These are phyloP conservation scores for Daphoenositta chrysoptera DNA, from an alignment of 2,113 vertebrate genomes.

Conservation along the genomic window DNA sequence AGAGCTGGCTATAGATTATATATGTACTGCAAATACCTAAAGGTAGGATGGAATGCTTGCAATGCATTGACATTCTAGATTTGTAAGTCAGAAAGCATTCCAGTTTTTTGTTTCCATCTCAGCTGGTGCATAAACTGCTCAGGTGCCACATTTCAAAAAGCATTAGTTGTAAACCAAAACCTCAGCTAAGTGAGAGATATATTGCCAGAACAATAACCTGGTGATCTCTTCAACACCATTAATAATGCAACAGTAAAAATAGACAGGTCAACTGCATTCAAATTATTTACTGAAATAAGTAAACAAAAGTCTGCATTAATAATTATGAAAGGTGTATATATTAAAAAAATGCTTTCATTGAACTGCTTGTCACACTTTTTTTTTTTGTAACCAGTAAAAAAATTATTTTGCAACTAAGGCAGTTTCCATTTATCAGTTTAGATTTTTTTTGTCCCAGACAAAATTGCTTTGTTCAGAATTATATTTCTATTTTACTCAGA, in stretches of 20 bases:
- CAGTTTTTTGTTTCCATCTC: neutral
- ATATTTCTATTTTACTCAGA: neutral
- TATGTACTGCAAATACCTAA: neutral
- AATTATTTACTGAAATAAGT: slow-evolving; percentile 48
- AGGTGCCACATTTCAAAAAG: neutral
- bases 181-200: neutral
- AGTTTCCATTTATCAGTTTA: neutral
- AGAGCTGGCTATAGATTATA: neutral
- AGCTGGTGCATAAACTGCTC: neutral
- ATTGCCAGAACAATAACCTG: slow-evolving; percentile 7
- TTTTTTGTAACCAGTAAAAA: neutral
- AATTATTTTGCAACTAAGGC: neutral
- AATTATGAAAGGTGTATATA: slow-evolving; percentile 1
- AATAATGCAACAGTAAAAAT: slow-evolving; percentile 38
- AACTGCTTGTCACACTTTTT: neutral
- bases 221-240: slow-evolving; percentile 4
- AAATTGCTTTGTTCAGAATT: neutral
- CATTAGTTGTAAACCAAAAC: neutral
- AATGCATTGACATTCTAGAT: neutral
- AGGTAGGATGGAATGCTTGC: neutral
- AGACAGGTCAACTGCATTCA: slow-evolving; percentile 27
- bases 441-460: neutral
- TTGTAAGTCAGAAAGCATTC: neutral
- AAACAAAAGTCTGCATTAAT: slow-evolving; percentile 7
- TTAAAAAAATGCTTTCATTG: neutral